These are phyloP conservation scores for Syritta pipiens DNA, from an alignment of 2,888 invertebrate species.

Conservation along the genomic window DNA sequence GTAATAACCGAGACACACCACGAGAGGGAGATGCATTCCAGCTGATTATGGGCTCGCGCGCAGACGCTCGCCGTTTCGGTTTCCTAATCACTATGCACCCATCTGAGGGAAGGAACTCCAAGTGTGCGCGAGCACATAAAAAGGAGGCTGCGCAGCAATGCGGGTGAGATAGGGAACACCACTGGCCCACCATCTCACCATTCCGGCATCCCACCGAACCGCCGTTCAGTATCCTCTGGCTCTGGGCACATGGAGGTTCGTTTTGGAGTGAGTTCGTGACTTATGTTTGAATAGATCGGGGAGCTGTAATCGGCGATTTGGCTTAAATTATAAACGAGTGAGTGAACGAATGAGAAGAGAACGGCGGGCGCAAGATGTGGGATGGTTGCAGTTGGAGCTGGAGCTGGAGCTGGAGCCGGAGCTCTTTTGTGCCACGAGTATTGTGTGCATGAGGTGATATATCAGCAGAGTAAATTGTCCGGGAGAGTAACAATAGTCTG, in stretches of 20 bases:
- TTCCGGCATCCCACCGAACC: neutral
- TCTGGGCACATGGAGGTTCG: slow-evolving; percentile 20
- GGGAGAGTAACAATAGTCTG: slow-evolving; percentile 15
- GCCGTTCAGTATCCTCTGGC: neutral
- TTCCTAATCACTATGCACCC: slow-evolving; percentile 58
- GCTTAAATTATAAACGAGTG: slow-evolving; percentile 62
- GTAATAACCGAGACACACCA: slow-evolving; percentile 34
- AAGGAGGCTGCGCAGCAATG: slow-evolving; percentile 33
- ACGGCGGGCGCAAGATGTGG: slow-evolving; percentile 26
- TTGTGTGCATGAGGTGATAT: slow-evolving; percentile 34
- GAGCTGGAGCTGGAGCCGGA: neutral
- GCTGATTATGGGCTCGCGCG: slow-evolving; percentile 63
- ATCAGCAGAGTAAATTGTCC: slow-evolving; percentile 40
- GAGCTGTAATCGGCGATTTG: slow-evolving; percentile 66
- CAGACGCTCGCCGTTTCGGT: slow-evolving; percentile 55
- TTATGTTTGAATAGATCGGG: slow-evolving; percentile 66
- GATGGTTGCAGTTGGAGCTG: slow-evolving; percentile 21
- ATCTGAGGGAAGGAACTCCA: slow-evolving; percentile 51
- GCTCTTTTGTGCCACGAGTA: slow-evolving; percentile 6
- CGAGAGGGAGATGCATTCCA: slow-evolving; percentile 54
- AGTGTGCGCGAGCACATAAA: slow-evolving; percentile 56
- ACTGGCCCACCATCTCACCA: too few relatives aligned
- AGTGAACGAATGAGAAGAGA: slow-evolving; percentile 8
- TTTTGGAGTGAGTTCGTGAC: slow-evolving; percentile 66
- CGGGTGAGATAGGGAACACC: slow-evolving; percentile 1